Percentiles rank a stretch among this genome's conserved stretches.
Conservation (phyloP, 2,888 invertebrate genomes). For the Tachystola acroxantha region DNA sequence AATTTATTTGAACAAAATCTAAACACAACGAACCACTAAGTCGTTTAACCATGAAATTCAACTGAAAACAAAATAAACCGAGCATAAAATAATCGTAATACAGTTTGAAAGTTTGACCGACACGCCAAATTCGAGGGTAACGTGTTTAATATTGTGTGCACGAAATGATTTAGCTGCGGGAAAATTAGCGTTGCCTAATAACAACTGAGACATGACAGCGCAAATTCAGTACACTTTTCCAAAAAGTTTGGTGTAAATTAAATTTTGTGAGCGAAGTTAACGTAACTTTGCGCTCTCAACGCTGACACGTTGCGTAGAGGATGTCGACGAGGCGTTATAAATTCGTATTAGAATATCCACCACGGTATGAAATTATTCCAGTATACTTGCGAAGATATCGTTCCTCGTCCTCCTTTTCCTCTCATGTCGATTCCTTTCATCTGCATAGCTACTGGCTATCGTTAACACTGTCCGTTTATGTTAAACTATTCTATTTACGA, state of each 20-base stretch:
- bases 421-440: not conserved
- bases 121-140: slow-evolving; percentile 41
- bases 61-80: slow-evolving; percentile 15
- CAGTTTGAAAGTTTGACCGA: slow-evolving; percentile 47
- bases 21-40: slow-evolving; percentile 16
- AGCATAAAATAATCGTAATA: slow-evolving; percentile 38
- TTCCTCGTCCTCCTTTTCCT: not conserved
- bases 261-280: slow-evolving; percentile 49
- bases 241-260: slow-evolving; percentile 58
- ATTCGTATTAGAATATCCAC: slow-evolving; percentile 18
- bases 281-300: slow-evolving; percentile 39
- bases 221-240: slow-evolving; percentile 53
- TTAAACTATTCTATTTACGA: too few relatives aligned
- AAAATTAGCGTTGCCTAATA: slow-evolving; percentile 53
- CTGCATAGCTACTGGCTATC: too few relatives aligned
- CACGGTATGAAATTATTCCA: slow-evolving; percentile 12
- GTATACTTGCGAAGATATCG: slow-evolving; percentile 3
- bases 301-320: slow-evolving; percentile 42
- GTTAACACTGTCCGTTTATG: too few relatives aligned
- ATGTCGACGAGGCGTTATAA: slow-evolving; percentile 25
- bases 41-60: slow-evolving; percentile 23
- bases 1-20: not conserved
- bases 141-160: slow-evolving; percentile 51
- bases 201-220: slow-evolving; percentile 57
- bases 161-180: slow-evolving; percentile 46